Base-by-base conservation (phyloP, 2,797 vertebrate species). In the Sebastiscus albofasciatus region DNA sequence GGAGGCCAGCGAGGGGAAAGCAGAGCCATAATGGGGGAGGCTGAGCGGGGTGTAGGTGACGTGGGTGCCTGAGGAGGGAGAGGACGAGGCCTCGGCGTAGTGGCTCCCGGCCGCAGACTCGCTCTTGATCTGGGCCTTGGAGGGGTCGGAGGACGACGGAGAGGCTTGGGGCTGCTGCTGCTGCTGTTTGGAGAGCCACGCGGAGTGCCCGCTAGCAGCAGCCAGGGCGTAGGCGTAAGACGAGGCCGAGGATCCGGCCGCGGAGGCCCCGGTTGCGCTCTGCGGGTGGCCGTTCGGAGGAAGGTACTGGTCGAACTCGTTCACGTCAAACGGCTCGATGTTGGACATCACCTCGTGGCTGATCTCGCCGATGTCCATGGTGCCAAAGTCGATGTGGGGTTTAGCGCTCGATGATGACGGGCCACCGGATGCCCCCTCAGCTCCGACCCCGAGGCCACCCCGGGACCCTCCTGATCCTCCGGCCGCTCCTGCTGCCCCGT, bases 341-440 rank as follows among this genome's bases (percentile, higher is more conserved):
- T 99, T 99, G 94, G 98, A 97, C 97, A 99, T 99, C 86, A 99
- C 99, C 89, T 99, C 99, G 0, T 99, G 98, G 94, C 98, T 99
- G 92, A 99, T 99, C 93, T 99, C 99, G 0, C 99, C 98, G 8
- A 99, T 99, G 96, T 99, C 99, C 95, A 99, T 97, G n/a, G 97
- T 98, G 90, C 98, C 97, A 26, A 99, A 99, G 93, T 99, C 99
- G 85, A 99, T 98, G 95, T 99, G 99, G 8, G 98, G 98, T 92
- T 99, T 99, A 36, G 97, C 95, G 12, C 82, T 95, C 55, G 88
- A 96, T 1, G 95, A 94, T 0, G 95, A 93, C 1, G 94, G 90
- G 4, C 95, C 94, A 12, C 90, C 92, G 0, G 96, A 93, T 16
- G 96, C 81, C 59, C 95, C 95, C 83, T 96, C 98, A 79, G 91